Evolutionary conservation across 1,140 invertebrate species (phyloP).

Genomic region (Cepaea nemoralis): DNA sequence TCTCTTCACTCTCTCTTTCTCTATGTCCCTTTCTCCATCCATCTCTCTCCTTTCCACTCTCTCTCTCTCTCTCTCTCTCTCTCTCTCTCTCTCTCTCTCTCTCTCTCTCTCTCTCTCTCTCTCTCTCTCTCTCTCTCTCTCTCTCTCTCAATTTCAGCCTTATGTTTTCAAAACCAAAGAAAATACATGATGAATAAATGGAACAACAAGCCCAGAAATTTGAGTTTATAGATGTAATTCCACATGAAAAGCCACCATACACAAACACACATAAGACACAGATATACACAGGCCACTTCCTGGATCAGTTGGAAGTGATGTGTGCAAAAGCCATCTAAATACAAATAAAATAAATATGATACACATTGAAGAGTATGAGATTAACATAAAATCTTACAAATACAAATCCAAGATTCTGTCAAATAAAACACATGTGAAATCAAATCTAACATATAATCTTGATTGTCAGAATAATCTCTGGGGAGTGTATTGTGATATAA

Average conservation of each 20-base stretch:
- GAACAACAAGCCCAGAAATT: neutral
- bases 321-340: neutral
- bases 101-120: too few species aligned
- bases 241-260: neutral
- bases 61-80: too few species aligned
- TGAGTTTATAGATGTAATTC: neutral
- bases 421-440: neutral
- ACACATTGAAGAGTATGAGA: neutral
- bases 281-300: neutral
- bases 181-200: neutral
- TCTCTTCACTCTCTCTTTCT: too few species aligned
- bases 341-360: neutral
- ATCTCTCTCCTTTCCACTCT: too few species aligned
- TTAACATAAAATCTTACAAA: neutral
- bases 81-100: too few species aligned
- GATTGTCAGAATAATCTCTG: constrained; percentile 1
- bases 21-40: too few species aligned
- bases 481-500: neutral
- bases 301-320: neutral
- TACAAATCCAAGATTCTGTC: neutral
- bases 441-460: neutral
- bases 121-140: too few species aligned
- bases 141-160: too few species aligned
- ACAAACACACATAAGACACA: neutral
- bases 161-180: too few species aligned